Evolutionary conservation across 2,797 vertebrate species (phyloP).

Genomic region (Adelosebastes latens): DNA sequence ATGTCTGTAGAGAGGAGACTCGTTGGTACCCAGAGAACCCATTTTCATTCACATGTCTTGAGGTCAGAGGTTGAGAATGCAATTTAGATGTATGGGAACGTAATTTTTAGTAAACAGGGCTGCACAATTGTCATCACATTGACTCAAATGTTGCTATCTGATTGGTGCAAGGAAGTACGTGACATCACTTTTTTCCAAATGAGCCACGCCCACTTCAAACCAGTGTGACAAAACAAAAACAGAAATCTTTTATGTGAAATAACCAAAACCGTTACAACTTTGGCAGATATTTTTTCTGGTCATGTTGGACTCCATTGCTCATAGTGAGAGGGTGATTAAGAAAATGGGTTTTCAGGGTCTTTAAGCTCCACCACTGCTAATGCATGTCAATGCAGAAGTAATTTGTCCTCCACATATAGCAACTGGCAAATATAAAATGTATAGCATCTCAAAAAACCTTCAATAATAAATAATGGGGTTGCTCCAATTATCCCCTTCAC

Average conservation of each 20-base stretch:
- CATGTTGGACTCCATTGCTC: neutral
- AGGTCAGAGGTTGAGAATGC: too few species aligned
- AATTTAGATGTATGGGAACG: too few species aligned
- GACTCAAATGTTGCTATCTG: too few species aligned
- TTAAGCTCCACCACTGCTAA: neutral
- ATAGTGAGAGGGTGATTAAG: neutral
- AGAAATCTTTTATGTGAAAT: neutral
- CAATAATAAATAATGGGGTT: conserved; percentile 70
- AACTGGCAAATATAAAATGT: conserved; percentile 26
- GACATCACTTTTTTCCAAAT: neutral
- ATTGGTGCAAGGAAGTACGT: too few species aligned
- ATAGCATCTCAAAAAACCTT: conserved; percentile 21
- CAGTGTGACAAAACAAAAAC: neutral
- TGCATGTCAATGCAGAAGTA: conserved; percentile 13
- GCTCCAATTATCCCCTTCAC: conserved; percentile 87
- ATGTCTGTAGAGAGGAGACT: too few species aligned
- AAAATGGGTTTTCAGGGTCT: neutral
- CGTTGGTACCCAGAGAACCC: too few species aligned
- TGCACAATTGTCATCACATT: too few species aligned
- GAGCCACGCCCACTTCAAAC: neutral
- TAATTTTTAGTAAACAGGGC: too few species aligned
- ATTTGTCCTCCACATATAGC: conserved; percentile 20
- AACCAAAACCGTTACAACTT: neutral
- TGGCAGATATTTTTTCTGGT: neutral
- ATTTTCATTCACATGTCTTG: too few species aligned